These are phyloP conservation scores for Listronotus bonariensis DNA, from an alignment of 1,140 invertebrate genomes.

Conservation along the genomic window DNA sequence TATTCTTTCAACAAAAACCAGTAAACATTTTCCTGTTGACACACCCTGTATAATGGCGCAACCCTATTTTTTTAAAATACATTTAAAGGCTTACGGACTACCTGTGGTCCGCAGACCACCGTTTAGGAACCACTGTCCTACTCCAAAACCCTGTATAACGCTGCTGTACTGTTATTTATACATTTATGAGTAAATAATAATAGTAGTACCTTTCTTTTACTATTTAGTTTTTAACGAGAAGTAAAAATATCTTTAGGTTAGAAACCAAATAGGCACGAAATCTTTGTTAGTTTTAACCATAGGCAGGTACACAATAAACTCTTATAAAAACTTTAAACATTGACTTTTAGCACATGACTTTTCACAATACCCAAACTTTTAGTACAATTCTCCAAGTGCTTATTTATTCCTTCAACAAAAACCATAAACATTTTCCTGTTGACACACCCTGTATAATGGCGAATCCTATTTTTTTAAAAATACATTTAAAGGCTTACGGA, in stretches of 20 bases:
- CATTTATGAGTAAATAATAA: no score
- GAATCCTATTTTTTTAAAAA: no score
- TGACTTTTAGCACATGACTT: conserved; percentile 30
- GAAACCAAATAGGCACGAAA: conserved; percentile 5
- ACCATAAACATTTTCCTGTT: conserved; percentile 22
- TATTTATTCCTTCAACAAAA: conserved; percentile 28
- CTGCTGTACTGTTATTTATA: no score
- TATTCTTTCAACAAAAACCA: conserved; percentile 22
- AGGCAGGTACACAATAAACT: background rate
- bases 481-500: no score
- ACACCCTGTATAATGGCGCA: conserved; percentile 25
- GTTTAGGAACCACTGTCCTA: no score
- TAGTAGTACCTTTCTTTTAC: no score
- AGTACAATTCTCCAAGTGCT: conserved; percentile 19
- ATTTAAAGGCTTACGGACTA: no score
- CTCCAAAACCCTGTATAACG: no score
- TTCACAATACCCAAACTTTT: conserved; percentile 10
- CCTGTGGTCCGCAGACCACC: no score
- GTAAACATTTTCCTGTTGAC: conserved; percentile 24
- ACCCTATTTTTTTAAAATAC: no score
- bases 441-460: conserved; percentile 25
- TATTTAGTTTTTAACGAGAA: no score
- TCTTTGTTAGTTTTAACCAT: conserved; percentile 5
- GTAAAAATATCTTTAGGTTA: background rate
- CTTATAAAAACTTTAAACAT: conserved; percentile 26